phyloP scores from a whole-genome alignment of 2,113 vertebrate species.

The Barnardius zonarius region DNA sequence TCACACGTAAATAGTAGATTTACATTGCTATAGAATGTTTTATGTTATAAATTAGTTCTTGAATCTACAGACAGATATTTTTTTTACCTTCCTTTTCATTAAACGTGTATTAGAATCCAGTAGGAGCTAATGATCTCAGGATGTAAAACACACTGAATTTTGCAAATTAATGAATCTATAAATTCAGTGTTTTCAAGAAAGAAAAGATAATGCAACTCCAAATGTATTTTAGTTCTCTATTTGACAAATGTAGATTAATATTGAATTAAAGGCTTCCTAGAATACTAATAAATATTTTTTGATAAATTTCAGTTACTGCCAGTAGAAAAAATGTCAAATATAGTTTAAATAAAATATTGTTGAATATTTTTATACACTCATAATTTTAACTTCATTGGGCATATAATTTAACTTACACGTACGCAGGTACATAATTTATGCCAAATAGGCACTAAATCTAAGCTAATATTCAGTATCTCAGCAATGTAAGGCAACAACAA shows the following conservation, averaged over 20 bases:
- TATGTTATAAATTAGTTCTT: neutral
- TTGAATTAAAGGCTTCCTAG: neutral
- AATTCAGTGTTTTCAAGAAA: neutral
- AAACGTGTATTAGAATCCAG: neutral
- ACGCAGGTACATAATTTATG: neutral
- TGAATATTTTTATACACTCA: too few relatives aligned
- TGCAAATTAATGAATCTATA: neutral
- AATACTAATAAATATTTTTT: conserved; percentile 1
- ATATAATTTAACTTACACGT: neutral
- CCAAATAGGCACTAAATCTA: neutral
- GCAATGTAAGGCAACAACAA: neutral
- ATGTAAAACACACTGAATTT: neutral
- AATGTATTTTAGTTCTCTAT: neutral
- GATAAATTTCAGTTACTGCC: neutral
- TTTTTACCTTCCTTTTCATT: neutral
- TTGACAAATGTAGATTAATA: neutral
- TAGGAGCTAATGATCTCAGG: neutral
- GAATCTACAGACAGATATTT: neutral
- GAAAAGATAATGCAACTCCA: neutral
- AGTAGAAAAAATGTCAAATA: too few relatives aligned
- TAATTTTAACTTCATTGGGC: neutral
- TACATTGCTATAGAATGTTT: neutral
- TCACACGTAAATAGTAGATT: neutral
- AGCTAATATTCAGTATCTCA: neutral
- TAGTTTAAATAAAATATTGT: too few relatives aligned